These are phyloP conservation scores for Pycnonotus jocosus DNA, from an alignment of 2,113 vertebrate genomes.

Conservation along the genomic window DNA sequence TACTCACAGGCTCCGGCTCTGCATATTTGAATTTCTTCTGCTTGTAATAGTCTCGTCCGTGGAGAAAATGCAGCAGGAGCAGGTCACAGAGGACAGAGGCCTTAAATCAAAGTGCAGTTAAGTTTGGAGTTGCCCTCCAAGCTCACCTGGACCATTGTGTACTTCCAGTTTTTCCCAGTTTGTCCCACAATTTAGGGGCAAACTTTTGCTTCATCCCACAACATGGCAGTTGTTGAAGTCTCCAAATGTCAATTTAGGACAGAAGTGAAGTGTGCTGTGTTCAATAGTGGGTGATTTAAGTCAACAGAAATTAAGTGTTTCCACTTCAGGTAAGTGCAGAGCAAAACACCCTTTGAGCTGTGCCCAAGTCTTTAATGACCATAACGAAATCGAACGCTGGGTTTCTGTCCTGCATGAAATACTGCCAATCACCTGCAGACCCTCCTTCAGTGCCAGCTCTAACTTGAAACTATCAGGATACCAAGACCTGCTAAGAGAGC, in stretches of 20 bases:
- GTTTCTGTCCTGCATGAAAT: background rate
- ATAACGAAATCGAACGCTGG: background rate
- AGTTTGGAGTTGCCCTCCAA: background rate
- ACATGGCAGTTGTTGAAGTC: background rate
- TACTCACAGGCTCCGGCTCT: conserved; percentile 62
- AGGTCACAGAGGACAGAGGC: conserved; percentile 95
- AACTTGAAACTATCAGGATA: background rate
- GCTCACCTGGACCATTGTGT: background rate
- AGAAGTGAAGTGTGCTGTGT: background rate
- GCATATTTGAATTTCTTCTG: conserved; percentile 95
- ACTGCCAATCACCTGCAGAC: background rate
- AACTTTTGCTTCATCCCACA: background rate
- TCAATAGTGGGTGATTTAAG: background rate
- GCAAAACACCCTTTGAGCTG: background rate
- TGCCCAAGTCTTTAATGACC: background rate
- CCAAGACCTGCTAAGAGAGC: background rate
- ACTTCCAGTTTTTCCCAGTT: background rate
- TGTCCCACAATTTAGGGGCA: background rate
- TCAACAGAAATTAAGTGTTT: background rate
- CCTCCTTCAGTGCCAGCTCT: background rate
- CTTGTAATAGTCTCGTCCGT: conserved; percentile 90
- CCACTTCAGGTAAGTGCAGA: background rate
- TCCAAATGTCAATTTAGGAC: background rate
- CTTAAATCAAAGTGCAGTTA: conserved; percentile 61
- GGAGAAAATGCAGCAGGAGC: conserved; percentile 86